These are phyloP conservation scores for Drosophila pandora DNA, from an alignment of 1,140 invertebrate genomes.

Conservation along the genomic window DNA sequence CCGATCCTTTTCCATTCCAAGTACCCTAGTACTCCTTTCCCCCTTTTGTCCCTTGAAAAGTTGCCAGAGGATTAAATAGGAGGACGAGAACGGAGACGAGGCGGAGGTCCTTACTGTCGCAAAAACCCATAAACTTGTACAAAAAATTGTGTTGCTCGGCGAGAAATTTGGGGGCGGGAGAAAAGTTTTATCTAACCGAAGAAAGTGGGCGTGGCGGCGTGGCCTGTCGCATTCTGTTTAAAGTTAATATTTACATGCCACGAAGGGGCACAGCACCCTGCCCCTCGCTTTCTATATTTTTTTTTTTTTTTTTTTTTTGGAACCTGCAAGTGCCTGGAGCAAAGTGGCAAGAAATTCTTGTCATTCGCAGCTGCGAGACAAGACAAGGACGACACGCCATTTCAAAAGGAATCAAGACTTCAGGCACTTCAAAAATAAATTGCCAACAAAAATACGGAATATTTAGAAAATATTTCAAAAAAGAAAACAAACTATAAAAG, in stretches of 20 bases:
- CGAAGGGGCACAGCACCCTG: slow-evolving; percentile 12
- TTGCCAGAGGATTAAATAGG: slow-evolving; percentile 31
- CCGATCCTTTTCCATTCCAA: slow-evolving; percentile 9
- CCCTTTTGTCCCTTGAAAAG: slow-evolving; percentile 3
- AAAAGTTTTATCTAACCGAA: slow-evolving; percentile 68
- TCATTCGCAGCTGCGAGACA: slow-evolving; percentile 72
- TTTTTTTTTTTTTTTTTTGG: slow-evolving; percentile 1
- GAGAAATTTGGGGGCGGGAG: slow-evolving; percentile 24
- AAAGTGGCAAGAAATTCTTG: slow-evolving; percentile 75
- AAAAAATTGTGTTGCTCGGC: slow-evolving; percentile 47
- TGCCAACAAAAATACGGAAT: background rate
- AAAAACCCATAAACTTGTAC: slow-evolving; percentile 40
- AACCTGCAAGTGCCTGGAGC: slow-evolving; percentile 10
- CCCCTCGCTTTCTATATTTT: background rate
- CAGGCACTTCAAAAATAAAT: slow-evolving; percentile 4
- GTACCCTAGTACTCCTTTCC: background rate
- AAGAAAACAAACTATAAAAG: background rate
- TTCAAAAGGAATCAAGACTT: slow-evolving; percentile 31
- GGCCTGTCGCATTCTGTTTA: slow-evolving; percentile 74
- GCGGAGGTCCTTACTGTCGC: background rate
- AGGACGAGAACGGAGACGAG: background rate
- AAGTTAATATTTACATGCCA: slow-evolving; percentile 82
- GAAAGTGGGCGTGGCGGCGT: slow-evolving; percentile 39
- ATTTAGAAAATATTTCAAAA: background rate
- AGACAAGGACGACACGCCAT: slow-evolving; percentile 47